These are phyloP conservation scores for Chlorocebus sabaeus DNA, from an alignment of 2,113 vertebrate genomes.

Conservation along the genomic window DNA sequence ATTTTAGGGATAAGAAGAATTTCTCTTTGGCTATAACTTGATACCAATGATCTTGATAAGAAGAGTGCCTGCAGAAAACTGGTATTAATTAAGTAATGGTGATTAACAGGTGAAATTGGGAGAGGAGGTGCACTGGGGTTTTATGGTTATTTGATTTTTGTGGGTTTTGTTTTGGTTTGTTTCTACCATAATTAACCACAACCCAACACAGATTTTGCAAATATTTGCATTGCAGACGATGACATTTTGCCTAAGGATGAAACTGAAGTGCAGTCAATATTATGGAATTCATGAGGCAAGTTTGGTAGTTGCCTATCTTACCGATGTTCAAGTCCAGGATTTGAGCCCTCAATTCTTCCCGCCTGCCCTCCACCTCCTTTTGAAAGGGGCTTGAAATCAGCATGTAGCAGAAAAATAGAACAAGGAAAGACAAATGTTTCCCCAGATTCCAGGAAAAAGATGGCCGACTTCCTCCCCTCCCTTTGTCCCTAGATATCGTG, in stretches of 20 bases:
- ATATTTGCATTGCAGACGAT: background rate
- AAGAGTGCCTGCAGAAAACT: background rate
- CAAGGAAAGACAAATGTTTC: background rate
- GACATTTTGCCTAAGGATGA: conserved; percentile 13
- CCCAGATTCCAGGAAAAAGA: background rate
- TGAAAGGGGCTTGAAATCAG: background rate
- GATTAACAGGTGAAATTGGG: background rate
- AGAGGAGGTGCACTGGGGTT: background rate
- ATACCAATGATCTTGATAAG: background rate
- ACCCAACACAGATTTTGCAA: background rate
- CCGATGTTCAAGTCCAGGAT: background rate
- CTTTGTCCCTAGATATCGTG: background rate
- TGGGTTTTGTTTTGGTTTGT: background rate
- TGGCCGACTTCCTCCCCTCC: background rate
- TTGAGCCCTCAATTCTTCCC: background rate
- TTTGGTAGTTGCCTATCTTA: background rate
- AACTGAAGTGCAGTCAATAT: background rate
- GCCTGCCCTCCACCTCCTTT: background rate
- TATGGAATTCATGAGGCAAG: background rate
- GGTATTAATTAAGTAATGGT: background rate
- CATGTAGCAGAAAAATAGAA: background rate
- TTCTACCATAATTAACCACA: background rate
- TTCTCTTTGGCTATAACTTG: background rate
- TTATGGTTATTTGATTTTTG: background rate
- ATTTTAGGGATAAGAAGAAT: background rate